Percentiles rank a stretch among this genome's conserved stretches.
Conservation (phyloP, 2,888 invertebrate species). For the Palloptera scutellata region DNA sequence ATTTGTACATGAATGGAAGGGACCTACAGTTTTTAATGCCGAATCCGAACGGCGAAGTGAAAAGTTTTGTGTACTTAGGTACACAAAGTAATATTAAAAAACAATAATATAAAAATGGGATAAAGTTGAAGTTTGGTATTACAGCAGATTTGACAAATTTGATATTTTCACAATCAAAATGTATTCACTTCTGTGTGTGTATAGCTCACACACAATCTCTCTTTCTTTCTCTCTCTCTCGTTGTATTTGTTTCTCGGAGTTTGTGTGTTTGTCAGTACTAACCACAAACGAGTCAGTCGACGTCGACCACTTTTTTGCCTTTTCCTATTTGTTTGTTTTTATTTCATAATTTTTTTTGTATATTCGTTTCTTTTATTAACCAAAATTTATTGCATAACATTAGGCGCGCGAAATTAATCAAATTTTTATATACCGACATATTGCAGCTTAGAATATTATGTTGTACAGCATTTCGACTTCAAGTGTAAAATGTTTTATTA, state of each 20-base stretch:
- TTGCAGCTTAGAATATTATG: constrained; percentile 12
- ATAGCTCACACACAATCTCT: too few species aligned
- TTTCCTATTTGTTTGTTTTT: constrained; percentile 14
- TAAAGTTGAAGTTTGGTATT: constrained; percentile 41
- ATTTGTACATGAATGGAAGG: too few species aligned
- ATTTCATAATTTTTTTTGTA: constrained; percentile 4
- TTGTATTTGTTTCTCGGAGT: too few species aligned
- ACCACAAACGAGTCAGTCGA: too few species aligned
- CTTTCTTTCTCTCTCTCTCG: too few species aligned
- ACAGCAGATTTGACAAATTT: constrained; percentile 58
- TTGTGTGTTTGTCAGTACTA: too few species aligned
- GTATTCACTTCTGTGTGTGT: too few species aligned
- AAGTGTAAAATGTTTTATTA: constrained; percentile 36
- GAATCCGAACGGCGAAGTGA: too few species aligned
- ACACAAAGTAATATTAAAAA: background rate
- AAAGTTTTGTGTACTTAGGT: constrained; percentile 24
- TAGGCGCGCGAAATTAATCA: constrained; percentile 56
- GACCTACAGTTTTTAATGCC: too few species aligned
- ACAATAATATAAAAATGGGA: constrained; percentile 2
- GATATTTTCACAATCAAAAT: constrained; percentile 42
- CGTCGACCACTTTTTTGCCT: constrained; percentile 1
- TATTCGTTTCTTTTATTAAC: constrained; percentile 51
- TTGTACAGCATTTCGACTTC: constrained; percentile 23
- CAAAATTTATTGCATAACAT: constrained; percentile 56
- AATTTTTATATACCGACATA: constrained; percentile 42